Conservation (phyloP, 2,797 vertebrate species). For the Leptatherina wallacei region DNA sequence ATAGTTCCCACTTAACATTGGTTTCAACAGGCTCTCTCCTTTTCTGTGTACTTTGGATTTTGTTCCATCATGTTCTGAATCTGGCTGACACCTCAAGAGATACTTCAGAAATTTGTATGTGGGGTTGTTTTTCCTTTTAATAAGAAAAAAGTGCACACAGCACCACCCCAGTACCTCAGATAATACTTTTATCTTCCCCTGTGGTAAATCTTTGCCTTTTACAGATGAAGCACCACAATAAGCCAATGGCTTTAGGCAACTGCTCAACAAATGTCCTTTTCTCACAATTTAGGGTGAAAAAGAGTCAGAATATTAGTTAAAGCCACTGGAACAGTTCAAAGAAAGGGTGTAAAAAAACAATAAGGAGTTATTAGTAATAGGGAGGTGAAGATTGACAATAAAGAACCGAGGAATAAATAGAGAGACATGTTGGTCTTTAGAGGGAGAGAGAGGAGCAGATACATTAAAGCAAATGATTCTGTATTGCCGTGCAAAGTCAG, state of each 20-base stretch:
- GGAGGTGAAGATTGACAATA: not conserved
- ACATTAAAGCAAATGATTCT: slow-evolving; percentile 65
- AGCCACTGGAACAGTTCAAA: not conserved
- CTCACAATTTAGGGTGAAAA: not conserved
- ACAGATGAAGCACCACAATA: too few species aligned
- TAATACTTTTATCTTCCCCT: too few species aligned
- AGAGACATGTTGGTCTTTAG: slow-evolving; percentile 1
- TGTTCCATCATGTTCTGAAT: too few species aligned
- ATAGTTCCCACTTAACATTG: too few species aligned
- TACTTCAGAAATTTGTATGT: too few species aligned
- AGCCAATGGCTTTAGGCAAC: not conserved
- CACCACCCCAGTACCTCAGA: too few species aligned
- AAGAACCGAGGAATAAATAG: slow-evolving; percentile 17
- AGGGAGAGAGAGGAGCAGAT: slow-evolving; percentile 34
- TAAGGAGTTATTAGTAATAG: not conserved
- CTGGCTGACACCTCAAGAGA: too few species aligned
- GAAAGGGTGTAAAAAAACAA: not conserved
- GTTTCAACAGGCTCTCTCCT: too few species aligned
- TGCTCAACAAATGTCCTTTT: not conserved
- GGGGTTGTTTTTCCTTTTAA: too few species aligned
- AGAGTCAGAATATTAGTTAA: not conserved
- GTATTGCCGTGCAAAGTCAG: slow-evolving; percentile 62
- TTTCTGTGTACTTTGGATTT: too few species aligned
- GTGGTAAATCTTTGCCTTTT: too few species aligned
- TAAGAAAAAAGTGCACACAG: too few species aligned